Conservation (phyloP, 2,888 invertebrate species). For the Macrophya annulata region DNA sequence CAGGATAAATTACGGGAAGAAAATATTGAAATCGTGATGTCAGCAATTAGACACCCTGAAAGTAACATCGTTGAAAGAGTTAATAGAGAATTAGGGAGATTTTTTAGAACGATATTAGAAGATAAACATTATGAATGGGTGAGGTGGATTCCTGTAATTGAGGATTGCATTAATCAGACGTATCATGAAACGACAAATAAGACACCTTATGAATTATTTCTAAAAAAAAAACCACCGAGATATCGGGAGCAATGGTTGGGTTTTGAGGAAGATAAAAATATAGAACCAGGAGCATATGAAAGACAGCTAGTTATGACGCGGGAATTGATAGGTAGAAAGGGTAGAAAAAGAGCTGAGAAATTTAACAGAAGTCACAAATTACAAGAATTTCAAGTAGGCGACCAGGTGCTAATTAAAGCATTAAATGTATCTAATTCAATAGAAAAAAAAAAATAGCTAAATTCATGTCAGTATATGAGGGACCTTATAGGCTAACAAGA, state of each 20-base stretch:
- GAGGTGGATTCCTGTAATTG: not conserved
- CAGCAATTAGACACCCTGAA: not conserved
- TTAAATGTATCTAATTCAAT: too few relatives aligned
- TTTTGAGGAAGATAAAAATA: not conserved
- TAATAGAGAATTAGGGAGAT: not conserved
- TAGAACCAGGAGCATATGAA: not conserved
- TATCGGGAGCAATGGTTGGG: not conserved
- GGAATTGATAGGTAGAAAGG: not conserved
- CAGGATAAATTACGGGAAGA: not conserved
- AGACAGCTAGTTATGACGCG: not conserved
- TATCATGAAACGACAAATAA: slow-evolving; percentile 1
- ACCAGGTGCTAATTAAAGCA: not conserved
- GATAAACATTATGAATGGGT: not conserved
- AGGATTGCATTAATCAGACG: not conserved
- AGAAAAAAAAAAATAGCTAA: not conserved
- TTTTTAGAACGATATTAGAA: not conserved
- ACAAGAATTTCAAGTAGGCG: not conserved
- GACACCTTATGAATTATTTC: not conserved
- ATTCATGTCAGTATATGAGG: not conserved
- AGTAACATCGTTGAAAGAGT: not conserved
- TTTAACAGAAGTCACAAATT: not conserved
- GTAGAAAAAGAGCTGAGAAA: not conserved
- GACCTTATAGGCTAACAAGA: not conserved
- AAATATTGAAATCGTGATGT: not conserved
- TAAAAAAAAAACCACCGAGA: not conserved